These are phyloP conservation scores for Ceratosolen solmsi DNA, from an alignment of 1,140 invertebrate species.

Conservation along the genomic window DNA sequence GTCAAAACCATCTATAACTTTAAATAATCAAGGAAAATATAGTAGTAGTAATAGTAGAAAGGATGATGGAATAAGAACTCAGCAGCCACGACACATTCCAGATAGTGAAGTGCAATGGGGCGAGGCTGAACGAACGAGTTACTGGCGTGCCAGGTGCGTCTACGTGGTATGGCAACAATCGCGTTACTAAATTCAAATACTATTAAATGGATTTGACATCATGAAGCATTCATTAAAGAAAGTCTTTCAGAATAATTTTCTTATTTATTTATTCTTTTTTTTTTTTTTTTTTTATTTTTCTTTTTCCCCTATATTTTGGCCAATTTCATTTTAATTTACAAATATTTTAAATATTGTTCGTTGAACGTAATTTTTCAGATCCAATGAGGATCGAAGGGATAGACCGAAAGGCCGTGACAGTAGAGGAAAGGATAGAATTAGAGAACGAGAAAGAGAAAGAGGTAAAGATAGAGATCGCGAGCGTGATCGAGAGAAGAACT, in stretches of 20 bases:
- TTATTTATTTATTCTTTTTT: slow-evolving; percentile 22
- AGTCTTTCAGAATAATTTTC: slow-evolving; percentile 19
- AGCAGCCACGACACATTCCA: slow-evolving; percentile 71
- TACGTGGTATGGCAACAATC: slow-evolving; percentile 72
- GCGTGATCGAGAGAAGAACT: slow-evolving; percentile 65
- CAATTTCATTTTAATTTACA: neutral
- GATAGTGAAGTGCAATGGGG: slow-evolving; percentile 75
- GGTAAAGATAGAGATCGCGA: slow-evolving; percentile 60
- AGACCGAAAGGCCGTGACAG: slow-evolving; percentile 62
- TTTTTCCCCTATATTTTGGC: neutral
- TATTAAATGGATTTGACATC: slow-evolving; percentile 17
- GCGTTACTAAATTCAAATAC: slow-evolving; percentile 63
- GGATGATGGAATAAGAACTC: slow-evolving; percentile 61
- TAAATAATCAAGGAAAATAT: slow-evolving; percentile 70
- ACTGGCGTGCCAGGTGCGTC: slow-evolving; percentile 74
- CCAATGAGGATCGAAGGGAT: slow-evolving; percentile 67
- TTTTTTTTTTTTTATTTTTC: neutral
- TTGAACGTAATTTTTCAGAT: slow-evolving; percentile 60
- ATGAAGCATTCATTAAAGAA: too few species aligned
- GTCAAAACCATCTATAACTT: slow-evolving; percentile 68
- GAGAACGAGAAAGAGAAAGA: slow-evolving; percentile 64
- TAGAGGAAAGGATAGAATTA: slow-evolving; percentile 59
- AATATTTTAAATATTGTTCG: slow-evolving; percentile 9
- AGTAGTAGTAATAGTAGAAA: slow-evolving; percentile 63
- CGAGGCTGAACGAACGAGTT: slow-evolving; percentile 72